Percentiles rank a stretch among this genome's conserved stretches.
Conservation (phyloP, 2,888 invertebrate genomes). For the Abscondita cerata region DNA sequence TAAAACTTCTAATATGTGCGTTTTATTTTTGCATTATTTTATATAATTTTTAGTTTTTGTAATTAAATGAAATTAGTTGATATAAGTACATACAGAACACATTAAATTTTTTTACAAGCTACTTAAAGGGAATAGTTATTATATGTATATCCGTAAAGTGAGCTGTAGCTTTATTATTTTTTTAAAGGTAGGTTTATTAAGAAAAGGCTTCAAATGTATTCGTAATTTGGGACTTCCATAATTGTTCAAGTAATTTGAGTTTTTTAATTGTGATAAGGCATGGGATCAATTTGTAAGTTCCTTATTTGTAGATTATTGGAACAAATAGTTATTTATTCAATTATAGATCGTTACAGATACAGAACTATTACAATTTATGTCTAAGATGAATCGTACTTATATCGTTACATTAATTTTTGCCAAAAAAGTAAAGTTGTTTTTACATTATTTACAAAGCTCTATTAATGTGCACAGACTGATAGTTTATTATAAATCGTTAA, state of each 20-base stretch:
- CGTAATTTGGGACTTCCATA: background rate
- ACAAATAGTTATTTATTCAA: too few relatives aligned
- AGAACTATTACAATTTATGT: too few relatives aligned
- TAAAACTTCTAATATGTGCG: constrained; percentile 23
- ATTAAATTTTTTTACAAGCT: constrained; percentile 18
- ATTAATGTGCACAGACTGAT: too few relatives aligned
- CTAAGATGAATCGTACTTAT: too few relatives aligned
- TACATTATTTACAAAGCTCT: too few relatives aligned
- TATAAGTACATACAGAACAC: constrained; percentile 11
- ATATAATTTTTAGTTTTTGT: constrained; percentile 19
- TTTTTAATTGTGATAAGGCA: too few relatives aligned
- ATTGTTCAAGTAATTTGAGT: background rate
- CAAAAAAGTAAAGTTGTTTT: too few relatives aligned
- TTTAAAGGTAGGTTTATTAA: background rate
- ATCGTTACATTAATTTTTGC: too few relatives aligned
- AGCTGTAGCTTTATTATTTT: background rate
- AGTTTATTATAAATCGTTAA: too few relatives aligned
- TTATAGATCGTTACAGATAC: too few relatives aligned
- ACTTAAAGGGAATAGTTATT: background rate
- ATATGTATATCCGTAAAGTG: constrained; percentile 2
- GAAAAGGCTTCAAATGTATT: background rate
- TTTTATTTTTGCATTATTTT: constrained; percentile 28
- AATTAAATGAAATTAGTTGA: constrained; percentile 16
- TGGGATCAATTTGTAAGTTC: too few relatives aligned
- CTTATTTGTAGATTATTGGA: too few relatives aligned